Evolutionary conservation across 2,797 vertebrate genomes (phyloP).

Genomic region (Crotalus adamanteus): DNA sequence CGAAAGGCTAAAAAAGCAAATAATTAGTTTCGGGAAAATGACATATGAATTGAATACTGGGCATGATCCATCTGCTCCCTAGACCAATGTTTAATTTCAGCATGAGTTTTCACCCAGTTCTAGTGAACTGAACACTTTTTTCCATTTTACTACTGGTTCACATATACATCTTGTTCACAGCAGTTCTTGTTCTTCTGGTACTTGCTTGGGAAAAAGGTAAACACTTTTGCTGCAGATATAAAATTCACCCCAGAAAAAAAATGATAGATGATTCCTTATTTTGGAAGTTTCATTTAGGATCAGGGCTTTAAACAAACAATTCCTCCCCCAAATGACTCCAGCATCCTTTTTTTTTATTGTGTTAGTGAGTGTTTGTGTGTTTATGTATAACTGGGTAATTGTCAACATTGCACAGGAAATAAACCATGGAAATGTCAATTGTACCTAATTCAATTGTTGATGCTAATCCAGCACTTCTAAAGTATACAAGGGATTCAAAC

Average conservation of each 20-base stretch:
- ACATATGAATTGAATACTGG: not conserved
- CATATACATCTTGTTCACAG: not conserved
- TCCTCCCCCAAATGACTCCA: not conserved
- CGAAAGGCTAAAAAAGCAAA: not conserved
- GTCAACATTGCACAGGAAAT: constrained; percentile 21
- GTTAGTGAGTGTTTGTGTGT: not conserved
- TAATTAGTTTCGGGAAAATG: not conserved
- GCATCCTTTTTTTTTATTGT: not conserved
- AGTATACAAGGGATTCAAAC: constrained; percentile 23
- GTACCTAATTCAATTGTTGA: constrained; percentile 30
- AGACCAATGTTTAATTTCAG: constrained; percentile 12
- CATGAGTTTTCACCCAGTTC: not conserved
- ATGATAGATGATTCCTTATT: not conserved
- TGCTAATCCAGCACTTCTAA: constrained; percentile 36
- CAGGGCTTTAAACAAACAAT: not conserved
- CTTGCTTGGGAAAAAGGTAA: not conserved
- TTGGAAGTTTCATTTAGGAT: not conserved
- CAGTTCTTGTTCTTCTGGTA: not conserved
- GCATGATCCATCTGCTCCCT: not conserved
- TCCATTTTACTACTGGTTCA: not conserved
- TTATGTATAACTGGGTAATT: not conserved
- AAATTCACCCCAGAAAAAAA: not conserved
- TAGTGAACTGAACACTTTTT: not conserved
- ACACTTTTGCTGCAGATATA: not conserved
- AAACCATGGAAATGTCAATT: constrained; percentile 34